Conservation (phyloP, 2,797 vertebrate genomes). For the Micrastur ruficollis region DNA sequence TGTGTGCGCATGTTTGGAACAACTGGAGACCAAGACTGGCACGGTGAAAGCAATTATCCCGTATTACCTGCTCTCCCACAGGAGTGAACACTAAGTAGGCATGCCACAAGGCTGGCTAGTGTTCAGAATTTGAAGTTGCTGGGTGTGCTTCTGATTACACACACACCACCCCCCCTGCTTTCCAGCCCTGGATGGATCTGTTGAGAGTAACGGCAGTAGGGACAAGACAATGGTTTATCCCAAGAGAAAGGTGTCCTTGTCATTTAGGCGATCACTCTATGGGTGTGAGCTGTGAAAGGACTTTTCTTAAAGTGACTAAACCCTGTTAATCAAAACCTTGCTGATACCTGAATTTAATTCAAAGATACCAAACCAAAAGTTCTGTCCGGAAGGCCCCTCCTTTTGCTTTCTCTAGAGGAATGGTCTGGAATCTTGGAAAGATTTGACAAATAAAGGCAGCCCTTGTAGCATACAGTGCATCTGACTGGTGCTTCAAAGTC, state of each 20-base stretch:
- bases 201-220: not conserved
- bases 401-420: not conserved
- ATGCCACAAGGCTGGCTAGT: not conserved
- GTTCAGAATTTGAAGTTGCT: not conserved
- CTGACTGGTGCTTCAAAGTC: not conserved
- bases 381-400: not conserved
- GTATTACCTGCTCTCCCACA: not conserved
- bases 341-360: not conserved
- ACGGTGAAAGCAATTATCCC: not conserved
- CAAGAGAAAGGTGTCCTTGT: rapidly evolving
- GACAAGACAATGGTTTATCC: not conserved
- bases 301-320: not conserved
- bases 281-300: not conserved
- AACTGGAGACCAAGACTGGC: not conserved
- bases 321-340: not conserved
- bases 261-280: not conserved
- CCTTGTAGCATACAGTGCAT: not conserved
- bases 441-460: not conserved
- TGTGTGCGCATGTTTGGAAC: not conserved
- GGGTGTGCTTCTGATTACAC: not conserved
- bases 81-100: not conserved
- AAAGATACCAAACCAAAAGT: not conserved
- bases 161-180: not conserved
- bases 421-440: not conserved
- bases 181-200: not conserved